phyloP scores from a whole-genome alignment of 2,888 invertebrate species.

The Cephus pygmeus region DNA sequence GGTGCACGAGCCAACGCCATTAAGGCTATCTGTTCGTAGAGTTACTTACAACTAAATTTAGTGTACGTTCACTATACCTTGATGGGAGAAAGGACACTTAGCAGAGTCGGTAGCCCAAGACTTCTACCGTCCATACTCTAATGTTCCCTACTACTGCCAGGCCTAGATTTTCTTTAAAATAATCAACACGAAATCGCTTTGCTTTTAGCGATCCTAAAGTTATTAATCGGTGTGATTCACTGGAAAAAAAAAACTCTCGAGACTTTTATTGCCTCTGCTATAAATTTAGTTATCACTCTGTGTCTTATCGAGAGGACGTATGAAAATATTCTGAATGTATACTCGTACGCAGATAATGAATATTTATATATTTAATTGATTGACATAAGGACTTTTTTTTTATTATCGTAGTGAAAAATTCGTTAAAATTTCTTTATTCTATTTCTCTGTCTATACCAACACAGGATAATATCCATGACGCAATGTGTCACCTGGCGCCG shows the following conservation, averaged over 20 bases:
- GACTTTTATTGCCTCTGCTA: not conserved
- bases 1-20: constrained; percentile 44
- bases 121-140: not conserved
- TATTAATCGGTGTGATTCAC: not conserved
- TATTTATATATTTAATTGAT: not conserved
- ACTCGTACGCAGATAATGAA: not conserved
- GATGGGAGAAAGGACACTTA: constrained; percentile 21
- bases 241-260: not conserved
- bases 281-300: not conserved
- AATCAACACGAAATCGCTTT: not conserved
- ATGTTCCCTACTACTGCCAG: not conserved
- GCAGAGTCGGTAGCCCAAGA: constrained; percentile 9
- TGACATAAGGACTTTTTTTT: not conserved
- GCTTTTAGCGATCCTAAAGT: constrained; percentile 6
- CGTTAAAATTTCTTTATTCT: not conserved
- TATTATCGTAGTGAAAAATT: not conserved
- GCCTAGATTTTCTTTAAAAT: not conserved
- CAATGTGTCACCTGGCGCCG: not conserved
- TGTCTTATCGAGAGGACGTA: not conserved
- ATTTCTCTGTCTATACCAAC: not conserved
- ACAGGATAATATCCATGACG: not conserved
- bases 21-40: constrained; percentile 52
- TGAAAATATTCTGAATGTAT: not conserved
- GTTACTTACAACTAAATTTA: constrained; percentile 54
- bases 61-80: constrained; percentile 33